phyloP scores from a whole-genome alignment of 2,888 invertebrate genomes.

The Tetrapedia diversipes region DNA sequence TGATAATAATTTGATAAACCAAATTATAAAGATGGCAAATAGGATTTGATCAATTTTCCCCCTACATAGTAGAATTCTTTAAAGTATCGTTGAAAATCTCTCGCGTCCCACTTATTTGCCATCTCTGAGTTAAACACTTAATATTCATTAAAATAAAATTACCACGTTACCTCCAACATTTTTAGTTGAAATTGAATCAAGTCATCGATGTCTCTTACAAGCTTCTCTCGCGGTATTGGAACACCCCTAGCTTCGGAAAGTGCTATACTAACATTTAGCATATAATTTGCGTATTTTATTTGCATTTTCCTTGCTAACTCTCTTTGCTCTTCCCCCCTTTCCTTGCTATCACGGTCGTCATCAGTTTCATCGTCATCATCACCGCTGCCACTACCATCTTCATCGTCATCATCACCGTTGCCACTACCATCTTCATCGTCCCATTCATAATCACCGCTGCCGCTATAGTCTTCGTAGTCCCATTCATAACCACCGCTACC shows the following conservation, averaged over 20 bases:
- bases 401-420: neutral
- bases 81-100: no score
- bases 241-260: constrained; percentile 60
- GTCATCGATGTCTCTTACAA: constrained; percentile 61
- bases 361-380: neutral
- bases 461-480: neutral
- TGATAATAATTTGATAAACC: neutral
- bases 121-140: no score
- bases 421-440: neutral
- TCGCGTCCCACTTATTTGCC: no score
- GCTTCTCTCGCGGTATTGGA: constrained; percentile 48
- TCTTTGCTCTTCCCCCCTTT: no score
- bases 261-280: constrained; percentile 48
- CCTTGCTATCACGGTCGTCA: neutral
- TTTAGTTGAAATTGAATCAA: constrained; percentile 64
- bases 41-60: no score
- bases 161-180: constrained; percentile 21
- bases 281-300: constrained; percentile 46
- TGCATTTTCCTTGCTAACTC: neutral
- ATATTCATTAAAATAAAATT: neutral
- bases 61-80: no score
- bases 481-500: neutral
- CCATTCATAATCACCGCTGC: constrained; percentile 1
- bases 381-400: neutral
- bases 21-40: no score